These are phyloP conservation scores for Lordiphosa clarofinis DNA, from an alignment of 1,140 invertebrate species.

Conservation along the genomic window DNA sequence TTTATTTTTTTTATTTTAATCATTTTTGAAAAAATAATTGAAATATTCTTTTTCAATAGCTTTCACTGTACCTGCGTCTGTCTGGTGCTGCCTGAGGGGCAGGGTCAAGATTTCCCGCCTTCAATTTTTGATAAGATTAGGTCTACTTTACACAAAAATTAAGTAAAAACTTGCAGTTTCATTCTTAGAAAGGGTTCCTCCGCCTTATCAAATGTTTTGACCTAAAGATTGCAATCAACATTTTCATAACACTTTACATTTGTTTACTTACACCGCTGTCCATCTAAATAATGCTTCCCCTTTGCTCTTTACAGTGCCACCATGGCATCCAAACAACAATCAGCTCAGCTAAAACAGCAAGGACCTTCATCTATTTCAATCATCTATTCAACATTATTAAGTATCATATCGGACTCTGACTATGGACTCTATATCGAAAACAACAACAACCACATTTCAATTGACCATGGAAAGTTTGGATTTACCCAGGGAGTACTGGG, in stretches of 20 bases:
- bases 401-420: constrained; percentile 32
- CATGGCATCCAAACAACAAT: constrained; percentile 69
- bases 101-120: too few species aligned
- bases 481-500: constrained; percentile 71
- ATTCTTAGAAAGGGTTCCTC: background rate
- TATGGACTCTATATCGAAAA: constrained; percentile 25
- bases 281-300: constrained; percentile 25
- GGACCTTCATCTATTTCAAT: constrained; percentile 47
- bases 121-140: too few species aligned
- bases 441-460: constrained; percentile 31
- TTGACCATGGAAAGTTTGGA: constrained; percentile 68
- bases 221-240: background rate
- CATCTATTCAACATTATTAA: constrained; percentile 30
- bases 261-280: constrained; percentile 21
- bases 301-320: constrained; percentile 50
- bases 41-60: too few species aligned
- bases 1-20: too few species aligned
- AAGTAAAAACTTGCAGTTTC: background rate
- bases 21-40: too few species aligned
- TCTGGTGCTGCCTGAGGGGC: too few species aligned
- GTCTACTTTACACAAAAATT: too few species aligned
- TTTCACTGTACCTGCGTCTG: too few species aligned
- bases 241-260: too few species aligned
- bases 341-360: constrained; percentile 29
- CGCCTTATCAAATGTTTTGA: background rate